Conservation (phyloP, 1,140 invertebrate species). For the Cardiocondyla obscurior region DNA sequence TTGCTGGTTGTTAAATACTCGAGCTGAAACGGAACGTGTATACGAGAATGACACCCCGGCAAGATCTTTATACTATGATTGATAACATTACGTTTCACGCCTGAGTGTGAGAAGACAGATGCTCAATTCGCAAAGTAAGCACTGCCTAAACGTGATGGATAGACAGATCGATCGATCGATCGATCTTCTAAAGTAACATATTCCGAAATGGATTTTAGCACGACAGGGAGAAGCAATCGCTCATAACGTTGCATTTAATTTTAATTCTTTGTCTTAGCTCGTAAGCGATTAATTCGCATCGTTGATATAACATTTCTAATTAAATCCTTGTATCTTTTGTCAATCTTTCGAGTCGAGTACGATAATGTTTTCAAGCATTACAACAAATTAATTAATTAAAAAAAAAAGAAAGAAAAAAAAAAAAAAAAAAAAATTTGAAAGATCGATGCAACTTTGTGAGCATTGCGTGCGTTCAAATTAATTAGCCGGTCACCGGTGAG, state of each 20-base stretch:
- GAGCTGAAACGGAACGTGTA: background rate
- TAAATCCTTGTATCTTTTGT: background rate
- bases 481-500: background rate
- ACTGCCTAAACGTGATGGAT: conserved; percentile 25
- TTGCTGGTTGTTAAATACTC: background rate
- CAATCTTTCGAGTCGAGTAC: background rate
- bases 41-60: background rate
- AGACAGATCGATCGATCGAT: conserved; percentile 47
- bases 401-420: background rate
- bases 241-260: conserved; percentile 20
- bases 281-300: background rate
- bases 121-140: conserved; percentile 18
- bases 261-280: conserved; percentile 41
- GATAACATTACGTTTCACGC: conserved; percentile 47
- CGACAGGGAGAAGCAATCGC: background rate
- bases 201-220: conserved; percentile 22
- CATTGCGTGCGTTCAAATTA: background rate
- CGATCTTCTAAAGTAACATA: background rate
- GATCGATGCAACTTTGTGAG: too few species aligned
- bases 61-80: conserved; percentile 5
- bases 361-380: background rate
- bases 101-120: conserved; percentile 27
- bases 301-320: conserved; percentile 10
- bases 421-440: too few species aligned
- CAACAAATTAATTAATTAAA: background rate